Evolutionary conservation across 2,888 invertebrate species (phyloP), one percentile per base, ranked within the genome.

Genomic region (Phragmatobia fuliginosa): DNA sequence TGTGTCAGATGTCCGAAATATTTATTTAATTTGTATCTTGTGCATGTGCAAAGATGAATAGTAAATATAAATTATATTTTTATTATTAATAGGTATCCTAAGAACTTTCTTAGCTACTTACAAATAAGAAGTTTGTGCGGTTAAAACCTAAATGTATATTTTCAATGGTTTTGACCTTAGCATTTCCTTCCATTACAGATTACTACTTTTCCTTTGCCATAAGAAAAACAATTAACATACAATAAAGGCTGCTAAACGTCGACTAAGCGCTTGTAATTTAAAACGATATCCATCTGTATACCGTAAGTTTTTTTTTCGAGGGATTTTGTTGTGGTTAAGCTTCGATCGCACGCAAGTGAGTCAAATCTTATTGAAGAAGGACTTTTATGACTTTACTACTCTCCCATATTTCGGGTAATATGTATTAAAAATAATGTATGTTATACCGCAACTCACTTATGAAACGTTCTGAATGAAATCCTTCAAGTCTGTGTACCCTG

Each of bases 241-340:
- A 83, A 85, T 81, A 82, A 82, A 80, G 79, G 78, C 84, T 72
- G 69, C 82, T 83, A 83, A 88, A 85, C 84, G 79, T 77, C 82
- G 82, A 83, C 82, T 82, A 85, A 87, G 82, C 82, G 81, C 78
- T 75, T 72, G 76, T 83, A 85, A 85, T 85, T 85, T 78, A 75
- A 81, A 73, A 72, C 76, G 84, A 85, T 87, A 81, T 79, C 75
- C 73, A 86, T 86, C 85, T 75, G 76, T 80, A 79, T 83, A 83
- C 81, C 79, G 82, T 81, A 80, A 81, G 83, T 82, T 77, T 84
- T 85, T 87, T 87, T 85, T 82, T 82, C 83, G 76, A 86, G 85
- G 83, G 81, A 85, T 87, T 87, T 75, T 80, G 80, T 81, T 85
- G 85, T 74, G 77, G 76, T 84, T 85, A 81, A 85, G 82, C 86